These are phyloP conservation scores for Carcharodon carcharias DNA, from an alignment of 2,797 vertebrate species.

Conservation along the genomic window DNA sequence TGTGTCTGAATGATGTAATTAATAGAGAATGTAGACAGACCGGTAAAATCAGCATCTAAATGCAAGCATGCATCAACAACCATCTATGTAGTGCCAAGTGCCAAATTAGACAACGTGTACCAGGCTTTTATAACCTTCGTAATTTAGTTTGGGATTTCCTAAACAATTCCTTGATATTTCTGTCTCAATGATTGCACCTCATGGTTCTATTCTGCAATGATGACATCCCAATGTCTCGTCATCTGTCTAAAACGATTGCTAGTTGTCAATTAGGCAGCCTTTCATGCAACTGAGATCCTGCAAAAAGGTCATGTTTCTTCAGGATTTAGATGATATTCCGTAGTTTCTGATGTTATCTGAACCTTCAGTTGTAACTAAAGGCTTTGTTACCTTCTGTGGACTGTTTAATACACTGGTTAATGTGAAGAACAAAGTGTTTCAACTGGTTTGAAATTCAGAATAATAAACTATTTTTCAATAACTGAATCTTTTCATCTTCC, in stretches of 20 bases:
- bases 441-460: background rate
- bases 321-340: background rate
- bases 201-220: background rate
- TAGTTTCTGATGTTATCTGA: background rate
- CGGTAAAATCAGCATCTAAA: background rate
- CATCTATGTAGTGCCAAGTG: background rate
- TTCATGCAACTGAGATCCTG: background rate
- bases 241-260: background rate
- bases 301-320: background rate
- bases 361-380: too few species aligned
- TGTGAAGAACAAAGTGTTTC: background rate
- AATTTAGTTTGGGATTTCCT: background rate
- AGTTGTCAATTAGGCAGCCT: background rate
- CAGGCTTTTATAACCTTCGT: background rate
- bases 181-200: background rate
- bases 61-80: background rate
- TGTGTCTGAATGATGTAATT: background rate
- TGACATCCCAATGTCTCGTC: background rate
- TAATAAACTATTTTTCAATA: background rate
- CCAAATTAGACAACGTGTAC: background rate
- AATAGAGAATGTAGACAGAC: background rate
- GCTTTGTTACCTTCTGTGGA: too few species aligned
- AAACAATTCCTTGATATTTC: background rate
- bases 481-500: background rate
- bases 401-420: background rate